Percentiles rank a stretch among this genome's conserved stretches.
These are phyloP conservation scores for Vesta saturnalis DNA, from an alignment of 2,888 invertebrate species.

Conservation along the genomic window DNA sequence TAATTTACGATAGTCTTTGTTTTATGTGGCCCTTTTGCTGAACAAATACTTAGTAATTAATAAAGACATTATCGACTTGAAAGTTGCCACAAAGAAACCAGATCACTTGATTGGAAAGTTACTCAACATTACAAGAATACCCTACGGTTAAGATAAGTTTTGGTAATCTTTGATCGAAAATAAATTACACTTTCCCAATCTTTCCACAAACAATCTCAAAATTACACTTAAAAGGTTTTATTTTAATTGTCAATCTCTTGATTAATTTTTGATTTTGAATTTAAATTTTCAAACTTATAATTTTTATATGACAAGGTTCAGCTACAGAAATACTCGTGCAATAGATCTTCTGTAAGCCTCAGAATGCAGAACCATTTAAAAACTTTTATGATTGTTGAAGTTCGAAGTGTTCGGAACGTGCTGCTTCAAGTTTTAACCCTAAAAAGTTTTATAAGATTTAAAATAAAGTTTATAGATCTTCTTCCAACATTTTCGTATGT, in stretches of 20 bases:
- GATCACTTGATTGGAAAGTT: constrained; percentile 41
- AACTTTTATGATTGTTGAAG: constrained; percentile 53
- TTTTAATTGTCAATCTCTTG: constrained; percentile 3
- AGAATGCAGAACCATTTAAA: constrained; percentile 53
- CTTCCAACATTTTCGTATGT: not conserved
- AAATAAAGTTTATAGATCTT: constrained; percentile 47
- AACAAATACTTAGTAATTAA: constrained; percentile 34
- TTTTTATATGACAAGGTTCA: constrained; percentile 33
- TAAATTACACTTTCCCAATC: constrained; percentile 31
- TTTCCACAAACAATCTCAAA: constrained; percentile 25
- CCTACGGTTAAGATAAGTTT: constrained; percentile 36
- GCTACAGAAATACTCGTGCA: constrained; percentile 39
- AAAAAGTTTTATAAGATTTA: constrained; percentile 50
- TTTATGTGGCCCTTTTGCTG: constrained; percentile 20
- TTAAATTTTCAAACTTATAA: constrained; percentile 13
- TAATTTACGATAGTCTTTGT: not conserved
- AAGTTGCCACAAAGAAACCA: constrained; percentile 26
- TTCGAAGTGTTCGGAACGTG: constrained; percentile 52
- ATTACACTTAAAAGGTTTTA: constrained; percentile 29
- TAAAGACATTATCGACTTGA: constrained; percentile 31
- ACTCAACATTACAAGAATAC: constrained; percentile 42
- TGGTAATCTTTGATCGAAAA: constrained; percentile 36
- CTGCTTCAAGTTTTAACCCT: constrained; percentile 49
- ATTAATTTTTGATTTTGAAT: not conserved
- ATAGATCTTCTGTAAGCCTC: constrained; percentile 50